phyloP scores from a whole-genome alignment of 2,888 invertebrate species.

The Carabus problematicus region DNA sequence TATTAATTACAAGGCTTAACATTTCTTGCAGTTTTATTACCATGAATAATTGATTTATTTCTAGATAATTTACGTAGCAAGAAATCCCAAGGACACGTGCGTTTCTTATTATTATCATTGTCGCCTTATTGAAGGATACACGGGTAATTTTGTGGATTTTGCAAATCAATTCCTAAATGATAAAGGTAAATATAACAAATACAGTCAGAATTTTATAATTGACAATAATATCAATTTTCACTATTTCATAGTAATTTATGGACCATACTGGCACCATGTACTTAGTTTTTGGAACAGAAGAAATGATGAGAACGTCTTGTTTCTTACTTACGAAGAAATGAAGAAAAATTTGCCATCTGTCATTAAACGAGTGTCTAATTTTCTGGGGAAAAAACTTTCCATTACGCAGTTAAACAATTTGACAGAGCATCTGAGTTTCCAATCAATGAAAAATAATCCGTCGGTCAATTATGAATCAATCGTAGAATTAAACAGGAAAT shows the following conservation, averaged over 20 bases:
- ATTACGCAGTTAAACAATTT: constrained; percentile 48
- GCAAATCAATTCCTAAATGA: constrained; percentile 68
- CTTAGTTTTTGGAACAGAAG: constrained; percentile 52
- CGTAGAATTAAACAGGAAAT: constrained; percentile 54
- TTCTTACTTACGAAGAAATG: constrained; percentile 54
- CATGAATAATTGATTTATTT: constrained; percentile 48
- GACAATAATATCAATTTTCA: neutral
- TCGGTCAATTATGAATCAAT: constrained; percentile 63
- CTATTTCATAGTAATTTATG: constrained; percentile 50
- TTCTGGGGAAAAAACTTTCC: constrained; percentile 49
- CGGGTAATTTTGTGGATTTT: constrained; percentile 65
- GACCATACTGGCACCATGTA: constrained; percentile 54
- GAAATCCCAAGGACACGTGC: constrained; percentile 76
- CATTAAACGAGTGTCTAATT: constrained; percentile 49
- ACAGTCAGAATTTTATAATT: neutral
- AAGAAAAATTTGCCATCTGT: constrained; percentile 48
- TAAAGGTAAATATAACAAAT: constrained; percentile 61
- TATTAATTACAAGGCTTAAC: neutral
- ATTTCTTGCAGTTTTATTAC: neutral
- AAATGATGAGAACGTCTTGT: constrained; percentile 51
- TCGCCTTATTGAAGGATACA: constrained; percentile 65
- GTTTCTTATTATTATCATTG: constrained; percentile 75
- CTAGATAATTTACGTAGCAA: constrained; percentile 72
- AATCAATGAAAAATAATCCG: constrained; percentile 65
- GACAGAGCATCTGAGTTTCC: constrained; percentile 52